Percentiles rank a stretch among this genome's conserved stretches.
Evolutionary conservation across 2,797 vertebrate species (phyloP).

Genomic region (Balearica regulorum): DNA sequence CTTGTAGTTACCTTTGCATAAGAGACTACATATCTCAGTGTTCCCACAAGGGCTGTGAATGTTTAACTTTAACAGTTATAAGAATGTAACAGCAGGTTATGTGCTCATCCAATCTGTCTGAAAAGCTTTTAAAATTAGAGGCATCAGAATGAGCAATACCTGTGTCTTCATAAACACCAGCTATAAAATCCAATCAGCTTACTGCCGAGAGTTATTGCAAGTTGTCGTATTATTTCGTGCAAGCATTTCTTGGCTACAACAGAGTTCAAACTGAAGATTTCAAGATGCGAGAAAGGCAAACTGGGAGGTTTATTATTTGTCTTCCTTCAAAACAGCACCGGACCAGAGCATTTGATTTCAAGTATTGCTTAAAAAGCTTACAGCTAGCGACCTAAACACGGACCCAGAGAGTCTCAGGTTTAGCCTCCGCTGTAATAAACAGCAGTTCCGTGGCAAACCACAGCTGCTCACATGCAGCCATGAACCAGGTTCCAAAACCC

Average conservation of each 20-base stretch:
- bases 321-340: not conserved
- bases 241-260: not conserved
- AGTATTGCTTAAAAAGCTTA: not conserved
- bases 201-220: not conserved
- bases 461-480: not conserved
- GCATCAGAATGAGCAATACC: conserved; percentile 52
- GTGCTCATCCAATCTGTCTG: conserved; percentile 44
- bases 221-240: not conserved
- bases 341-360: not conserved
- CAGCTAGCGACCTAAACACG: not conserved
- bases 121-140: conserved; percentile 44
- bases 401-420: not conserved
- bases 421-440: not conserved
- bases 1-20: conserved; percentile 22
- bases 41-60: conserved; percentile 35
- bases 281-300: not conserved
- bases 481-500: not conserved
- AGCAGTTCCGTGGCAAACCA: not conserved
- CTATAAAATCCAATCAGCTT: conserved; percentile 16
- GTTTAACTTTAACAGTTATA: conserved; percentile 26
- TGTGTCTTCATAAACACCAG: conserved; percentile 18
- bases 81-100: conserved; percentile 40
- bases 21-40: not conserved
- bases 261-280: not conserved
- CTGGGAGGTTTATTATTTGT: not conserved